Conservation (phyloP, 2,888 invertebrate species). For the Pseudococcus longispinus region DNA sequence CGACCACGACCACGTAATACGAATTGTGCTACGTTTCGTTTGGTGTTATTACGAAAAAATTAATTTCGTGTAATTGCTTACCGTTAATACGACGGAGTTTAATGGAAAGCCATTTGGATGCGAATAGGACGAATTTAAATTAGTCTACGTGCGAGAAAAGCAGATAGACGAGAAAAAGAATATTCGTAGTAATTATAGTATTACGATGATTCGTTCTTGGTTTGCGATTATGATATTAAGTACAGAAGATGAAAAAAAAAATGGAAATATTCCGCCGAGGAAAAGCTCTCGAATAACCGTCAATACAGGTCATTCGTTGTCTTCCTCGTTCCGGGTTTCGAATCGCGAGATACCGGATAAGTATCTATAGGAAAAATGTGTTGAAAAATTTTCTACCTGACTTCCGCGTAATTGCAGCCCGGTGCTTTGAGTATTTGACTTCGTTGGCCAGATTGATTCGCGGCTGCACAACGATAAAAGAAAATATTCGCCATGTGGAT, state of each 20-base stretch:
- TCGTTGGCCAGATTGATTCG: background rate
- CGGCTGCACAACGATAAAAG: background rate
- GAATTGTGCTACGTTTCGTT: background rate
- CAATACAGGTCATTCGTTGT: conserved; percentile 12
- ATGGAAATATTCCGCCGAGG: background rate
- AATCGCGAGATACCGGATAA: background rate
- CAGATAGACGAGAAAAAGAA: background rate
- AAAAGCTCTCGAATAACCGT: background rate
- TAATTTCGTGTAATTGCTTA: background rate
- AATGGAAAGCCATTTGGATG: background rate
- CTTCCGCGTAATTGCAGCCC: background rate
- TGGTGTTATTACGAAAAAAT: background rate
- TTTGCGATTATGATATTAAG: background rate
- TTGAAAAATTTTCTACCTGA: conserved; percentile 7
- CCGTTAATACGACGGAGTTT: background rate
- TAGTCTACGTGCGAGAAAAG: background rate
- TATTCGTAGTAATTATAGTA: background rate
- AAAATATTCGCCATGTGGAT: background rate
- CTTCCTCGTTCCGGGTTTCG: conserved; percentile 25
- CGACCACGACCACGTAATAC: background rate
- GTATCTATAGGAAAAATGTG: background rate
- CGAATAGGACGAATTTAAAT: no score
- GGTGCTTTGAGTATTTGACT: background rate
- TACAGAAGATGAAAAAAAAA: background rate
- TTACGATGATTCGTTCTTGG: background rate